Evolutionary conservation across 2,113 vertebrate species (phyloP).

Genomic region (Tachycineta bicolor): DNA sequence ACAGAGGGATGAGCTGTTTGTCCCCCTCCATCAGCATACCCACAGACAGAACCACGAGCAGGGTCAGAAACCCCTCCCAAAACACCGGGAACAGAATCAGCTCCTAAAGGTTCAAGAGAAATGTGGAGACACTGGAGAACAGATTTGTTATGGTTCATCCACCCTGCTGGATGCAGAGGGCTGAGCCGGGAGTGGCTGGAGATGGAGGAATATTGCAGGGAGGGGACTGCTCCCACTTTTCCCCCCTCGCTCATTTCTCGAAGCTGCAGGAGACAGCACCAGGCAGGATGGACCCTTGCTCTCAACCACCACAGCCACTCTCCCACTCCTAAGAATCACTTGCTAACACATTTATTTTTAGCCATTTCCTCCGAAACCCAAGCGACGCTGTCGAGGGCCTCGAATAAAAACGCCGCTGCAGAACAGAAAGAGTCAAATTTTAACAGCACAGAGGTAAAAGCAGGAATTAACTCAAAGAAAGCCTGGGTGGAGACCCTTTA

Average conservation of each 20-base stretch:
- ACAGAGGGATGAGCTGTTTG: background rate
- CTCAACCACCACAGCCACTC: background rate
- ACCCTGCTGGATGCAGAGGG: background rate
- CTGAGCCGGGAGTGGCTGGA: background rate
- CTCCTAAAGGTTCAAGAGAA: background rate
- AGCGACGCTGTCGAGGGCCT: background rate
- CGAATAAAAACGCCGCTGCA: background rate
- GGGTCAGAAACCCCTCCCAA: background rate
- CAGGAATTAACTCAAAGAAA: background rate
- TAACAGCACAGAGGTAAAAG: background rate
- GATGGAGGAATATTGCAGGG: background rate
- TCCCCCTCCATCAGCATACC: background rate
- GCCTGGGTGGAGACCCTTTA: background rate
- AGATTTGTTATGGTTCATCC: background rate
- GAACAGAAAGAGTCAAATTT: background rate
- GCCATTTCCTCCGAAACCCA: background rate
- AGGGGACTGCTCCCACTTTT: background rate
- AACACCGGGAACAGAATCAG: background rate
- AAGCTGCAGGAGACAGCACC: background rate
- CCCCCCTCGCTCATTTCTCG: background rate
- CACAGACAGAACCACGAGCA: fast-evolving
- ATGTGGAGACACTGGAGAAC: background rate
- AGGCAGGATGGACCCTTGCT: background rate
- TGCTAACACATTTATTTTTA: background rate
- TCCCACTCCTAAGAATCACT: background rate